These are phyloP conservation scores for Euborellia annulipes DNA, from an alignment of 1,140 invertebrate species.

Conservation along the genomic window DNA sequence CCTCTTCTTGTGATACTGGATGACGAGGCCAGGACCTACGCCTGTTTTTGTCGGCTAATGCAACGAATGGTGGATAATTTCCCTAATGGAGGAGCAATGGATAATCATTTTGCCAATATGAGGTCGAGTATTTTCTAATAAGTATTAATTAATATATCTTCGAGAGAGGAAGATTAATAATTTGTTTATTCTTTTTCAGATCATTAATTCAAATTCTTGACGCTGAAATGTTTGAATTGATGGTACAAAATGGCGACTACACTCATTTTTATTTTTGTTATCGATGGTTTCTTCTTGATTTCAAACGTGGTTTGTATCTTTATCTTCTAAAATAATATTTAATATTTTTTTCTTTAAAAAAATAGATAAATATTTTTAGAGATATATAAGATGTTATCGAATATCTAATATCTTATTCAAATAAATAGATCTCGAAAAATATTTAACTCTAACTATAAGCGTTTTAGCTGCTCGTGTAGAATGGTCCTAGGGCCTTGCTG, in stretches of 20 bases:
- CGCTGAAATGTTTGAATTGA: slow-evolving; percentile 82
- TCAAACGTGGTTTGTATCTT: slow-evolving; percentile 56
- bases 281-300: slow-evolving; percentile 73
- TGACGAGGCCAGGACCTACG: slow-evolving; percentile 82
- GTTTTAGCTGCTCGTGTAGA: too few species aligned
- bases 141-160: not conserved
- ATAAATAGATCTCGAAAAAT: too few species aligned
- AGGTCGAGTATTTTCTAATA: slow-evolving; percentile 30
- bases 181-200: slow-evolving; percentile 24
- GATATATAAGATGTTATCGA: too few species aligned
- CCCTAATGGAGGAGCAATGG: slow-evolving; percentile 85
- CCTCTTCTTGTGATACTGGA: slow-evolving; percentile 83
- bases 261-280: slow-evolving; percentile 97
- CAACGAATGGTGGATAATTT: slow-evolving; percentile 80
- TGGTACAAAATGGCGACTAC: slow-evolving; percentile 89
- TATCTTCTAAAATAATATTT: too few species aligned
- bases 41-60: slow-evolving; percentile 84
- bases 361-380: too few species aligned
- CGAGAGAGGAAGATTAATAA: too few species aligned
- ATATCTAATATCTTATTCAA: too few species aligned
- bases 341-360: too few species aligned
- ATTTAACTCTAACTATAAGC: too few species aligned
- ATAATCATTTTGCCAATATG: slow-evolving; percentile 90
- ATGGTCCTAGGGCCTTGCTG: too few species aligned
- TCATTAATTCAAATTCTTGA: slow-evolving; percentile 77